Base-by-base conservation (phyloP, 2,113 vertebrate species). In the Triplophysa rosa region DNA sequence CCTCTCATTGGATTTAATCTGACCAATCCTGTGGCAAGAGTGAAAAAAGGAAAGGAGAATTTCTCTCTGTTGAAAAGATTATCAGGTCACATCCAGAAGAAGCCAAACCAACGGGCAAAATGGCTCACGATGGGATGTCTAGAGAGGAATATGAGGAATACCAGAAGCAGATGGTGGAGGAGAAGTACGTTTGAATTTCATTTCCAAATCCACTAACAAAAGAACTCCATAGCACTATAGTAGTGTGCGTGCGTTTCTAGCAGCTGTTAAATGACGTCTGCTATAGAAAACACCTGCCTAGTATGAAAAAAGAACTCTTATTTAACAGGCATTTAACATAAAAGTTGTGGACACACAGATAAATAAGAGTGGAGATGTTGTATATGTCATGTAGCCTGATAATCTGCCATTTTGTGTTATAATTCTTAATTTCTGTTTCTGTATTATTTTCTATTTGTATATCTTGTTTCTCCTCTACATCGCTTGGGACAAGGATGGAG, bases 131-230 rank as follows among this genome's bases (percentile, higher is more conserved):
- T 64, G 94, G 94, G 17, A 95, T 95, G 94, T 94, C 93, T 19
- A 88, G 93, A 68, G 95, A 95, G 83, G 94, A 95, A 49, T 95
- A 94, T 69, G 95, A 95, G 83, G 94, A 95, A 11, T 95, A 95
- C 78, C 94, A 95, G 80, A 95, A 94, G 86, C 95, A 95, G 83
- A 1, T 95, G 86, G 91, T 95, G 81, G 94, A 95, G 85, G 95
- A 95, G 87, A 94, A 95, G 95, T 95, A 91, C 95, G 95, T 95
- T 87, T 79, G 7, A 59, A 61, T 21, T 33, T 40, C 19, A 67
- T 23, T 14, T 37, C 13, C 10, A 42, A 9, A 42, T 42, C 40
- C 10, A 42, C 7, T 42, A 42, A n/a, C n/a, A n/a, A 9, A 42
- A 42, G 2, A 11, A 45, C 8, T 12, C 2, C 12, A 45, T 45